Base-by-base conservation (phyloP, 2,888 invertebrate genomes). In the Drosophila falleni region DNA sequence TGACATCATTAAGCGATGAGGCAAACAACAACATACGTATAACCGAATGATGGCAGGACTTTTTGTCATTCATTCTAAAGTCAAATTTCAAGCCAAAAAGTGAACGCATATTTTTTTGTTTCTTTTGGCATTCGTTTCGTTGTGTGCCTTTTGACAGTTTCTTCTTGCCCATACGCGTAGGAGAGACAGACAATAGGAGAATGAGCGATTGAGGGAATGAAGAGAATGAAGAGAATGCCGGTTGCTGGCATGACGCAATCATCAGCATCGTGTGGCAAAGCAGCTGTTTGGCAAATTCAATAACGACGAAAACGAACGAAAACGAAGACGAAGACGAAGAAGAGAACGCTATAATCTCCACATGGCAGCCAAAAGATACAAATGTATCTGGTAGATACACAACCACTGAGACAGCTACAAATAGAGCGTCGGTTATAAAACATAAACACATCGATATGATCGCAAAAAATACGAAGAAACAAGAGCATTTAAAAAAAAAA, bases 171-270 rank as follows among this genome's bases (percentile, higher is more conserved):
- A 39, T 8, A 39, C 50, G 46, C 56, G 39, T 42, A 49, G 49
- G 31, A 49, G 59, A 47, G 49, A 1, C 47, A n/a, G 31, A 13
- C 31, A 49, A 33, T 16, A 13, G 15, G 16, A 15, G 46, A 46
- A 10, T 23, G 13, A 41, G 49, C 15, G 6, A 44, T 16, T 15
- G 23, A 13, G 41, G 42, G 50, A 29, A 42, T 26, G 33, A 31
- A 39, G 47, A 29, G 50, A 29, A 42, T 26, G 33, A 31, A 39
- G 47, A 29, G 19, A 35, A 31, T 49, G 49, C 26, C 39, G 53
- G 53, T 46, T 50, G 65, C 39, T 64, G 59, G 42, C 50, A 69
- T 79, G 79, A 79, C 80, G 79, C 74, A 79, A 74, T 73, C 54
- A 26, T 44, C 50, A 53, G 10, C 67, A 42, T 69, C 54, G 53